Evolutionary conservation across 1,140 invertebrate species (phyloP), one percentile per base, ranked within the genome.

Genomic region (Musca domestica): DNA sequence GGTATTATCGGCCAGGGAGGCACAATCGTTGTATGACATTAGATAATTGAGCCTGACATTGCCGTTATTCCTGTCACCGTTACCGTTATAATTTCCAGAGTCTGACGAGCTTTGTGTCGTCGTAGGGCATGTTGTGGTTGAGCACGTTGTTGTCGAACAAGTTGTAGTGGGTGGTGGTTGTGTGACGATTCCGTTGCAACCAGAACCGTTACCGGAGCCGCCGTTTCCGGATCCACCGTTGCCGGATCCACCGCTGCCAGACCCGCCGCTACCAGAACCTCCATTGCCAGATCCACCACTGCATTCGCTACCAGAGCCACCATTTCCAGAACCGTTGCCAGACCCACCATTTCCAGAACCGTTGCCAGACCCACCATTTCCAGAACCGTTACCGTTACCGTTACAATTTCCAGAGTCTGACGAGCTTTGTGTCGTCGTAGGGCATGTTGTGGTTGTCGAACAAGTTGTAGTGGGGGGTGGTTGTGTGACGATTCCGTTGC

Each of bases 241-340:
- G n/a, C 25, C 47, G 19, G 22, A 12, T 17, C 41, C 66, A 54
- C 20, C n/a, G 17, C 17, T 27, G 12, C 10, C 23, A 23, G n/a
- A n/a, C 2, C 20, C 7, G 17, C 23, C 48, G 10, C 23, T 67
- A 14, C 27, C 51, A 7, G 49, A 54, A n/a, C n/a, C n/a, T n/a
- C n/a, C n/a, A n/a, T n/a, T n/a, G n/a, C n/a, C n/a, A n/a, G n/a
- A n/a, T n/a, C n/a, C n/a, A 20, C 10, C 23, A 23, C 41, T 27
- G 9, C 20, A 10, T 47, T n/a, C 48, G 10, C 23, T 67, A 14
- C 27, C 51, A 7, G 49, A 54, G n/a, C n/a, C n/a, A n/a, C n/a
- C n/a, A n/a, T n/a, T n/a, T 51, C 46, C 46, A 12, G 22, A 27
- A 25, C 67, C 67, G 54, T 27, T 47, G 19, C 49, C 49, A 7